Base-by-base conservation (phyloP, 1,140 invertebrate species). In the Dendroctonus ponderosae region DNA sequence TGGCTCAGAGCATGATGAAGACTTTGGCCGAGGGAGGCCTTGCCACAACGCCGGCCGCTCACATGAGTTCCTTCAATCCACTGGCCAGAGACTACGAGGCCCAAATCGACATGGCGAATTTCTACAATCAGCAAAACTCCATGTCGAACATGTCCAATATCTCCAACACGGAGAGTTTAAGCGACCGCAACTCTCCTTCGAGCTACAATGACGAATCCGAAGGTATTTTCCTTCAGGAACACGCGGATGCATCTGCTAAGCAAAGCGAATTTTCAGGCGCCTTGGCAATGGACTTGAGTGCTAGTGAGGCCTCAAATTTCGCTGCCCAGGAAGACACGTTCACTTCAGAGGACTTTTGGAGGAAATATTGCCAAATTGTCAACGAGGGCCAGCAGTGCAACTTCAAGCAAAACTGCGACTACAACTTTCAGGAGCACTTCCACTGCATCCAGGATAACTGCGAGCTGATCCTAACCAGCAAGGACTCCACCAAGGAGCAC, bases 401-500 rank as follows among this genome's bases (percentile, higher is more conserved):
- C 53, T 62, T 49, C 7, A 81, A 79, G 38, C 83, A 86, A n/a
- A 85, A 87, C 69, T 92, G 91, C 76, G 84, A 84, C 66, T 84
- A 86, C 66, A 80, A 86, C 38, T 86, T 87, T 67, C 87, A 86
- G 61, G 91, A 91, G 69, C 91, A 93, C 74, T 92, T 88, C 77
- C 91, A 93, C 74, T 93, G 91, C 74, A 80, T 85, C 65, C 86
- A 84, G 42, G 86, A 88, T 53, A 82, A 82, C 44, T 89, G 88
- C 72, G 84, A 85, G 66, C 82, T 86, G 76, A 82, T 85, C 7
- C 91, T 92, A 75, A 86, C 87, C 70, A 87, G 85, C 43, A 87
- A 89, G 75, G 90, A 89, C 63, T 90, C 90, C 11, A 92, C 93
- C 48, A 80, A 89, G 67, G 92, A 93, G 69, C 93, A 96, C 74